A percentile compares a stretch with the other conserved stretches of the same genome.
Conservation (phyloP, 2,113 vertebrate species). For the Etheostoma spectabile region DNA sequence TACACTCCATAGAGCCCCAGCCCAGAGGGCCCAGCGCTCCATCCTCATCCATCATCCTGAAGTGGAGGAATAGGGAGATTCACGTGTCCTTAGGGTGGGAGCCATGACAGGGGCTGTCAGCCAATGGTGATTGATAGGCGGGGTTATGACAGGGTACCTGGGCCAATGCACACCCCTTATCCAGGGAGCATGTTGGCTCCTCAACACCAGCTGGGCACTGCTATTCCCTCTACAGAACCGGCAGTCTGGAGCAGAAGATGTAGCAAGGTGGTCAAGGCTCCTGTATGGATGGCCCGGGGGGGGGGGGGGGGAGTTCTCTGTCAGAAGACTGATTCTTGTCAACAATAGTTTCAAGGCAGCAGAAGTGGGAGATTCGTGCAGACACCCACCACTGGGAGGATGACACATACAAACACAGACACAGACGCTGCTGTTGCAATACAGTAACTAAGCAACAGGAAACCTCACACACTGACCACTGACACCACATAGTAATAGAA, state of each 20-base stretch:
- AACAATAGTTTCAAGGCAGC: constrained; percentile 60
- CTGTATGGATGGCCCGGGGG: constrained; percentile 26
- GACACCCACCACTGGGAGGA: constrained; percentile 72
- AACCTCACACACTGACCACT: constrained; percentile 79
- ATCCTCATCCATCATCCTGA: constrained; percentile 78
- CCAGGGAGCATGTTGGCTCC: constrained; percentile 51
- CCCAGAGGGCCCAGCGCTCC: constrained; percentile 57
- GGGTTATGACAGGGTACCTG: constrained; percentile 68
- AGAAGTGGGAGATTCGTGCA: constrained; percentile 71
- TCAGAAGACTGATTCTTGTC: constrained; percentile 52
- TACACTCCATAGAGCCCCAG: constrained; percentile 64
- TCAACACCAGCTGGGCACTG: constrained; percentile 45
- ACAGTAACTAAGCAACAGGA: constrained; percentile 81
- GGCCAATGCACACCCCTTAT: constrained; percentile 66
- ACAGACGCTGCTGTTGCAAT: constrained; percentile 68
- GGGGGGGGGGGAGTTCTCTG: constrained; percentile 47
- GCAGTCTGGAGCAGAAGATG: constrained; percentile 30
- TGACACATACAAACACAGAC: constrained; percentile 75
- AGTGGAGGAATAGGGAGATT: constrained; percentile 60
- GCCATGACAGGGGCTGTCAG: constrained; percentile 59
- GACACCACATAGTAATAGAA: constrained; percentile 73
- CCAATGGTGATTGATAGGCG: constrained; percentile 78
- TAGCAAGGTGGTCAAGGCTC: background rate
- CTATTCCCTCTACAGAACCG: background rate
- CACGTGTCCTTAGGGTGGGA: constrained; percentile 67